These are phyloP conservation scores for Brachyopa scutellaris DNA, from an alignment of 2,888 invertebrate genomes.

Conservation along the genomic window DNA sequence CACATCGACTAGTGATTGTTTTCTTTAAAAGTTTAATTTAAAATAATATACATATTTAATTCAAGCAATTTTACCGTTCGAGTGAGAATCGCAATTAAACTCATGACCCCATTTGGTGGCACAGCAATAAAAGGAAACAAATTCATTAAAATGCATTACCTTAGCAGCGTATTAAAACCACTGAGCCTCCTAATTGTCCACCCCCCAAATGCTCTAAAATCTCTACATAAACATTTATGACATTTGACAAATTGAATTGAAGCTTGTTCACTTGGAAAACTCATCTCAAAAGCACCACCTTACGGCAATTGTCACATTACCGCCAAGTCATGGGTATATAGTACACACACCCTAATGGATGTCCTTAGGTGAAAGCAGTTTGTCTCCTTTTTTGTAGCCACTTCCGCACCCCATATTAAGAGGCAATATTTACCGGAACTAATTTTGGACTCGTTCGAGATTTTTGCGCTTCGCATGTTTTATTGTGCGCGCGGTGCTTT, in stretches of 20 bases:
- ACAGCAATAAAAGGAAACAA: constrained; percentile 38
- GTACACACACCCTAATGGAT: constrained; percentile 39
- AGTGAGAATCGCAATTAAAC: neutral
- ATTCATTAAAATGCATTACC: constrained; percentile 55
- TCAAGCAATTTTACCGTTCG: no score
- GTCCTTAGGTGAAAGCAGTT: constrained; percentile 47
- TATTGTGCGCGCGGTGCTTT: constrained; percentile 28
- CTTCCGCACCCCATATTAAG: constrained; percentile 49
- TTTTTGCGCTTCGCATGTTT: constrained; percentile 55
- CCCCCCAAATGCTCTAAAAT: neutral
- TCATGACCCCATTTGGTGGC: neutral
- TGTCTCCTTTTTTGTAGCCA: no score
- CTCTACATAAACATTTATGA: constrained; percentile 62
- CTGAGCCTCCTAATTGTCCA: constrained; percentile 32
- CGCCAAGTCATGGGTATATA: constrained; percentile 62
- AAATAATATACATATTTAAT: no score
- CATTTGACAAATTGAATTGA: constrained; percentile 81
- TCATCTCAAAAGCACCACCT: constrained; percentile 74
- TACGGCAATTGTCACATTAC: constrained; percentile 66
- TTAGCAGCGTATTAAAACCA: constrained; percentile 23
- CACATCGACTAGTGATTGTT: no score
- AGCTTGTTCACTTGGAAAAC: constrained; percentile 78
- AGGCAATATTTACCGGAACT: constrained; percentile 62
- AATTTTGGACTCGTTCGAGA: constrained; percentile 56
- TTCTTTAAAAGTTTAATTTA: no score